Conservation (phyloP, 2,113 vertebrate species). For the Lethenteron reissneri region DNA sequence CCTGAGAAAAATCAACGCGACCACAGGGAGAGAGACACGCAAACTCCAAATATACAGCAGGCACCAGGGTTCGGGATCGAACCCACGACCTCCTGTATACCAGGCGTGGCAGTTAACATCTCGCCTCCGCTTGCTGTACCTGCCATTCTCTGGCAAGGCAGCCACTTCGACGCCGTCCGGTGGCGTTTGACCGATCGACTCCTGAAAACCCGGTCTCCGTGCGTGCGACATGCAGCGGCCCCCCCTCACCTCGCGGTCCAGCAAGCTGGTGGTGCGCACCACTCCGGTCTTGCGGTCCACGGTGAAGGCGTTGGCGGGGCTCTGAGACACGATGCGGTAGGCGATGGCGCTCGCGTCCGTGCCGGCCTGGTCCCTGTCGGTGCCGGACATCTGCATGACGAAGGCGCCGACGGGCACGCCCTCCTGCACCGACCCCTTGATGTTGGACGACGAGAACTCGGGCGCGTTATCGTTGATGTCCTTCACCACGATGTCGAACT, state of each 20-base stretch:
- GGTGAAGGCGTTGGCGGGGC: not conserved
- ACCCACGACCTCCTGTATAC: too few relatives aligned
- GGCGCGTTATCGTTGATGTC: constrained; percentile 1
- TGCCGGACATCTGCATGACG: not conserved
- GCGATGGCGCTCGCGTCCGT: not conserved
- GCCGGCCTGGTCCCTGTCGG: not conserved
- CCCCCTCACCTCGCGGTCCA: not conserved
- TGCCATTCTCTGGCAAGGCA: too few relatives aligned
- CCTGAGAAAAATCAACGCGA: too few relatives aligned
- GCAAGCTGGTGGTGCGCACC: not conserved
- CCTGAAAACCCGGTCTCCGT: too few relatives aligned
- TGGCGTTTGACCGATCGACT: too few relatives aligned
- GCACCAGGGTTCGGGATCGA: too few relatives aligned
- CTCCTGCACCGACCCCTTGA: not conserved
- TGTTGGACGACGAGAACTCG: not conserved
- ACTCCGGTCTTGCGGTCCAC: not conserved
- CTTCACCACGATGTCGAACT: not conserved
- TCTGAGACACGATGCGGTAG: not conserved
- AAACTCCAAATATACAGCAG: too few relatives aligned
- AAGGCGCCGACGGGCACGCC: not conserved
- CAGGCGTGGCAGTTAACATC: too few relatives aligned
- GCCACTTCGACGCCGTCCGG: too few relatives aligned
- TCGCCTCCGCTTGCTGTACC: too few relatives aligned
- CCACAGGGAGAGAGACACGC: too few relatives aligned
- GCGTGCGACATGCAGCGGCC: too few relatives aligned